phyloP scores from a whole-genome alignment of 1,140 invertebrate genomes.

The Gryon sp. region DNA sequence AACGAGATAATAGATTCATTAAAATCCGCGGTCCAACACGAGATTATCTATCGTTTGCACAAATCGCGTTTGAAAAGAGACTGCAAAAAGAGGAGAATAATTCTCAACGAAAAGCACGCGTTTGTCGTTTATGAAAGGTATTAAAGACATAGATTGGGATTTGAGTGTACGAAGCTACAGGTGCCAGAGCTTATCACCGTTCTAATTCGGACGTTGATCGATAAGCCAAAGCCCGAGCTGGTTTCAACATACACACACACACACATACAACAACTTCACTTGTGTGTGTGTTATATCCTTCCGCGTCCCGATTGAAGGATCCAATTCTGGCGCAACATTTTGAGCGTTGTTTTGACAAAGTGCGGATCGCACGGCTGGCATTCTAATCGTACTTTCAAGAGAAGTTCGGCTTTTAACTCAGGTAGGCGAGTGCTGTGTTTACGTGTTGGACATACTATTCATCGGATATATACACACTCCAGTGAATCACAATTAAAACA shows the following conservation, averaged over 20 bases:
- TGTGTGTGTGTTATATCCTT: too few species aligned
- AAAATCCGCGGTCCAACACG: too few species aligned
- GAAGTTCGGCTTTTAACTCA: constrained; percentile 33
- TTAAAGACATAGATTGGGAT: constrained; percentile 41
- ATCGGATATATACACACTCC: constrained; percentile 3
- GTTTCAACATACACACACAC: too few species aligned
- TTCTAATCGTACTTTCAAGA: constrained; percentile 51
- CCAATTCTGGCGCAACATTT: constrained; percentile 37
- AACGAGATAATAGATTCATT: too few species aligned
- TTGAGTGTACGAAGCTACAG: constrained; percentile 56
- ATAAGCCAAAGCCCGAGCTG: constrained; percentile 49
- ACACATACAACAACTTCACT: too few species aligned
- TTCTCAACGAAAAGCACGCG: constrained; percentile 12
- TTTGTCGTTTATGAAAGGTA: constrained; percentile 36
- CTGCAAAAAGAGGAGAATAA: too few species aligned
- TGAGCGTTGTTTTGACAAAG: constrained; percentile 52
- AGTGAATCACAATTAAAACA: constrained; percentile 57
- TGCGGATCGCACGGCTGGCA: constrained; percentile 34
- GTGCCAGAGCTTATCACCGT: constrained; percentile 51
- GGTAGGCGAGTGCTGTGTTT: constrained; percentile 13
- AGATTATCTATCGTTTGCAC: too few species aligned
- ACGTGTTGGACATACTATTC: constrained; percentile 38
- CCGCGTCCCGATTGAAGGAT: constrained; percentile 16
- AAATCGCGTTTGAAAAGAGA: too few species aligned
- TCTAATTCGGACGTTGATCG: constrained; percentile 57